Base-by-base conservation (phyloP, 2,888 invertebrate genomes). In the Philereme transversata region DNA sequence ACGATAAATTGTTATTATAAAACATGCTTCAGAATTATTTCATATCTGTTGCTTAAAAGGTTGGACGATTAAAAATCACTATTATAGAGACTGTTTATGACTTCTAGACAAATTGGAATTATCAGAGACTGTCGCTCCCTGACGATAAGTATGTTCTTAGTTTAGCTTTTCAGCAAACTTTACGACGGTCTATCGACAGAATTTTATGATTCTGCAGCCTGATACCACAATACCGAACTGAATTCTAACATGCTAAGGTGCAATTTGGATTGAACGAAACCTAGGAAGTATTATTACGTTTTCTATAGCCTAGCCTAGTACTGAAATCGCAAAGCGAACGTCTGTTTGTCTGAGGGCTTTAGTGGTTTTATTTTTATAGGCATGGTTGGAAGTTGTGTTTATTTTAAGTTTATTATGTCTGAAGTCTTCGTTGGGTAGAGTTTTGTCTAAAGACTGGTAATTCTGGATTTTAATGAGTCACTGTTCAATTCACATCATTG, bases 241-340 rank as follows among this genome's bases (percentile, higher is more conserved):
- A 82, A 80, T 69, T 50, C 36, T 40, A 56, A 67, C 70, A 69
- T 72, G 62, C 65, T 75, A 80, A 67, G 73, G 76, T 62, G 59
- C 70, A 69, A 71, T 83, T 79, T 74, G 54, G 67, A 51, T 57
- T 34, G 52, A 11, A 51, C 51, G 51, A 36, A 51, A 38, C 45
- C 55, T 62, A 58, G 51, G 51, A 40, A 51, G 45, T 51, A 38
- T 33, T 46, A 8, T 41, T 5, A n/a, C 33, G 4, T 38, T 6
- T 38, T 5, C 36, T 38, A 40, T 40, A 8, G 8, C 4, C 4
- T 8, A 6, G 40, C 4, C 36, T 46, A 38, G 11, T 46, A 34
- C 8, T n/a, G n/a, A n/a, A 40, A 46, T 52, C 9, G 43, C 34
- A 45, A 41, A 53, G 38, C 22, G 22, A 22, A 22, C 22, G 1